Evolutionary conservation across 2,113 vertebrate species (phyloP).

Genomic region (Balaeniceps rex): DNA sequence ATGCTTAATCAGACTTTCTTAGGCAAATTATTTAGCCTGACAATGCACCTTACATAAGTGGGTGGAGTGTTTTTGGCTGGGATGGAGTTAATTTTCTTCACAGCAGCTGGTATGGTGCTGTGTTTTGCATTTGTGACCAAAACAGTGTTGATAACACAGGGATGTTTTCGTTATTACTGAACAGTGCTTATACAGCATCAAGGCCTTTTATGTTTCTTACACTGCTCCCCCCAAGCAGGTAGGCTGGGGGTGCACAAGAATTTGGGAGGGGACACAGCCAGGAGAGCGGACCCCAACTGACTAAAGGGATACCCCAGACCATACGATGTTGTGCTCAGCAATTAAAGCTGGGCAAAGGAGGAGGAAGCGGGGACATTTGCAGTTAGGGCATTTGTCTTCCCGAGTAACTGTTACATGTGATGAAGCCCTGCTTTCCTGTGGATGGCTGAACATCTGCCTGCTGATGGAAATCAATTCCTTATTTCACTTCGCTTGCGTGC

Average conservation of each 20-base stretch:
- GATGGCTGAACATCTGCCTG: neutral
- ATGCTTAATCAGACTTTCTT: neutral
- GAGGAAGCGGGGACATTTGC: no score
- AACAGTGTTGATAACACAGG: neutral
- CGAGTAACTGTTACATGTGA: neutral
- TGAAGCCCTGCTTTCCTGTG: neutral
- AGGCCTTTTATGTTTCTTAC: neutral
- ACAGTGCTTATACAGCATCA: neutral
- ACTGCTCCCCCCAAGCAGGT: neutral
- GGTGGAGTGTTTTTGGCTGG: neutral
- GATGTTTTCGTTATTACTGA: neutral
- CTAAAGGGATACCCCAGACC: neutral
- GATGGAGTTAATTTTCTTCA: neutral
- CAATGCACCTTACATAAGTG: neutral
- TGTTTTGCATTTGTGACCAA: neutral
- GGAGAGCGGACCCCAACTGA: neutral
- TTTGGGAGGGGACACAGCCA: neutral
- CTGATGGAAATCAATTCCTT: neutral
- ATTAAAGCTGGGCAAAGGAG: neutral
- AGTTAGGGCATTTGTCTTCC: neutral
- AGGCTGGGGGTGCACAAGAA: neutral
- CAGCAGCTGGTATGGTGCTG: neutral
- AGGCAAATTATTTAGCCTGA: neutral
- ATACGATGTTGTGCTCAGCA: neutral
- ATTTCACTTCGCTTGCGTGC: neutral